Base-by-base conservation (phyloP, 2,113 vertebrate species). In the Rhinoptilus africanus region DNA sequence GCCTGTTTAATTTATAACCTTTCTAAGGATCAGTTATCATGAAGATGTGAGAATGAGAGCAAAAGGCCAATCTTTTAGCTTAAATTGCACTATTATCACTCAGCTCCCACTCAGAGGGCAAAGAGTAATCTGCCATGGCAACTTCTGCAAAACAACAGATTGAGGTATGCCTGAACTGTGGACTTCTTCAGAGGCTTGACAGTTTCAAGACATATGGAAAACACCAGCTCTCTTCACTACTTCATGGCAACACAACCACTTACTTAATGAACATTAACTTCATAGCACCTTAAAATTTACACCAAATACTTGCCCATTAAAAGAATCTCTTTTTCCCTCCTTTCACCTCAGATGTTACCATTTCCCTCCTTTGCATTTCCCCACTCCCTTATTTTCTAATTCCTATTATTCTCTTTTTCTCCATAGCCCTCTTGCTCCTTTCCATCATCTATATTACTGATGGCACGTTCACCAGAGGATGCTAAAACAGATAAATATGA, bases 1-100 rank as follows among this genome's bases (percentile, higher is more conserved):
- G 15, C n/a, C 80, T 78, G 97, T 93, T 98, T 98, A 98, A 98
- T 98, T 91, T 98, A 97, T 97, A 98, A 98, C 97, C 92, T 69
- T 47, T 76, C 76, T 81, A 93, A 94, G 74, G 88, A 91, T 71
- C 74, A 35, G 80, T 88, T 87, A 92, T 71, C 91, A 2, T 51
- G 35, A 92, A 95, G 91, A 91, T 62, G 96, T 93, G 94, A 97
- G 85, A 97, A 93, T 91, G 96, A 93, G 95, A 91, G 94, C 96
- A 95, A 95, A 94, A 94, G 90, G 80, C 45, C 95, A 95, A 73
- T 94, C 79, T 95, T 93, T 96, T 93, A 85, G 86, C 86, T 86
- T 96, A 96, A 97, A 97, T 97, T 97, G 94, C 97, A 93, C 85
- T 91, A 97, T 96, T 83, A 92, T 97, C 90, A 83, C 92, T 88